phyloP scores from a whole-genome alignment of 2,888 invertebrate species.

The Meliscaeva auricollis region DNA sequence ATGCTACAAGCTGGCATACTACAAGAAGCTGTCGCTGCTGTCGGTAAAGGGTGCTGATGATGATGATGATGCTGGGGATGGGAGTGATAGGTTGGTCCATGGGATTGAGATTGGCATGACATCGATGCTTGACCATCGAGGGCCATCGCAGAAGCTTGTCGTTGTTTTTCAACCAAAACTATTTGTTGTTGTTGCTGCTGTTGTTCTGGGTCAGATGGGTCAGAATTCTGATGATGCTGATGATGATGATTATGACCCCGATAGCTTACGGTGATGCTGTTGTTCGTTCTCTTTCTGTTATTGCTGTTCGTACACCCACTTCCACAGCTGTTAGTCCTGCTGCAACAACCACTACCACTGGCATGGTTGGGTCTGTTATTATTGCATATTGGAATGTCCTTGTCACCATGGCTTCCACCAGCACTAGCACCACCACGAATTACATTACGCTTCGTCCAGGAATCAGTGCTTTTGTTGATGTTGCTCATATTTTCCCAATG shows the following conservation, averaged over 20 bases:
- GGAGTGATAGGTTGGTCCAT: slow-evolving; percentile 31
- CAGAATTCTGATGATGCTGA: slow-evolving; percentile 57
- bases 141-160: slow-evolving; percentile 40
- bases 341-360: slow-evolving; percentile 43
- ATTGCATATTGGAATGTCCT: slow-evolving; percentile 54
- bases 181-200: slow-evolving; percentile 59
- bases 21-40: slow-evolving; percentile 27
- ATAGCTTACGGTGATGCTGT: slow-evolving; percentile 25
- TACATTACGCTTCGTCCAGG: slow-evolving; percentile 42
- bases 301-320: slow-evolving; percentile 70
- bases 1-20: slow-evolving; percentile 48
- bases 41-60: slow-evolving; percentile 30
- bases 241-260: slow-evolving; percentile 63
- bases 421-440: slow-evolving; percentile 29
- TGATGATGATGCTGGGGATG: slow-evolving; percentile 53
- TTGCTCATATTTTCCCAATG: slow-evolving; percentile 77
- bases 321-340: slow-evolving; percentile 55
- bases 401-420: slow-evolving; percentile 46
- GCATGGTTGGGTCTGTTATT: slow-evolving; percentile 43
- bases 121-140: slow-evolving; percentile 62
- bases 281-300: slow-evolving; percentile 61
- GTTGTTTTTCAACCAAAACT: slow-evolving; percentile 68
- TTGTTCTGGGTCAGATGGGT: slow-evolving; percentile 43
- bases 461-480: slow-evolving; percentile 60
- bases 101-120: slow-evolving; percentile 49